phyloP scores from a whole-genome alignment of 1,140 invertebrate genomes.

The Pogonomyrmex barbatus region DNA sequence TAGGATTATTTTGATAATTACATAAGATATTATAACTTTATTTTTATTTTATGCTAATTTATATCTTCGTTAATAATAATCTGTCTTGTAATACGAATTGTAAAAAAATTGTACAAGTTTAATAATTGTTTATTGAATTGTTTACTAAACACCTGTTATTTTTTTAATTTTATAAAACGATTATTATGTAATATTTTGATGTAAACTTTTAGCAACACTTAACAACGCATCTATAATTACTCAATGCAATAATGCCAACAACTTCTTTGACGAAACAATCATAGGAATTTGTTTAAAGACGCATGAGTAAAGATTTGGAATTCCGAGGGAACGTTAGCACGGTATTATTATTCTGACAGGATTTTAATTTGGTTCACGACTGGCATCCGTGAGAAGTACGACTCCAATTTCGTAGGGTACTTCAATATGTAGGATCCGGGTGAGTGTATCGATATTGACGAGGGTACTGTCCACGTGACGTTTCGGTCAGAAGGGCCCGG shows the following conservation, averaged over 20 bases:
- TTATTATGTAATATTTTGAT: background rate
- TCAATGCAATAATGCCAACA: background rate
- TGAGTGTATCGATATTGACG: conserved; percentile 85
- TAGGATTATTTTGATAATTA: background rate
- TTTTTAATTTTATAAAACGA: conserved; percentile 23
- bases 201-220: background rate
- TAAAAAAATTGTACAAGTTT: conserved; percentile 1
- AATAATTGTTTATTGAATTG: background rate
- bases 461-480: conserved; percentile 83
- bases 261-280: background rate
- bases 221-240: background rate
- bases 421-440: conserved; percentile 59
- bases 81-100: background rate
- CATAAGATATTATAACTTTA: background rate
- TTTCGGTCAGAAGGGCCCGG: conserved; percentile 60
- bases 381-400: conserved; percentile 78
- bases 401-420: conserved; percentile 57
- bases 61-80: background rate
- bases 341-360: conserved; percentile 85
- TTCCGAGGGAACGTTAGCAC: conserved; percentile 81
- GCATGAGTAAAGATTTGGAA: conserved; percentile 84
- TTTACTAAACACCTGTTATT: background rate
- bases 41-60: conserved; percentile 4
- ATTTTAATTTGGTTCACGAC: conserved; percentile 84
- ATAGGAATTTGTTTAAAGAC: conserved; percentile 22